Base-by-base conservation (phyloP, 2,888 invertebrate genomes). In the Dasysyrphus albostriatus region DNA sequence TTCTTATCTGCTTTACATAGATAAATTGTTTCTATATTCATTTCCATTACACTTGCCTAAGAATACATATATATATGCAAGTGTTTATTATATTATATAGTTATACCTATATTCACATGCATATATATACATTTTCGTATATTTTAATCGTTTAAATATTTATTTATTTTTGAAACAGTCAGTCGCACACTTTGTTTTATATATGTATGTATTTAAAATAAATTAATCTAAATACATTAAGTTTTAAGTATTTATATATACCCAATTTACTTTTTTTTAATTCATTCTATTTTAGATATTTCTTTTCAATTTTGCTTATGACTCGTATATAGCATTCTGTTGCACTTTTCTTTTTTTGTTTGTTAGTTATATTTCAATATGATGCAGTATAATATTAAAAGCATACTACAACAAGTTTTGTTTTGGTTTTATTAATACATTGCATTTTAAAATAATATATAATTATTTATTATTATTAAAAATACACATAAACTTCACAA, bases 121-220 rank as follows among this genome's bases (percentile, higher is more conserved):
- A 67, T 83, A 78, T 63, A 87, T 65, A 75, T 75, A 72, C 69
- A 79, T 54, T 69, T 67, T 74, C 87, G 58, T 74, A 67, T 70
- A 16, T 78, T 74, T 77, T 42, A 70, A 82, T 78, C 51, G 19
- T 82, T 78, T 49, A 44, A 24, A 63, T 63, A 49, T 47, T 59
- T 9, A 7, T 54, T 47, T 49, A 47, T 74, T 75, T 74, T 88
- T 83, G 72, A 88, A 83, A 83, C 88, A 88, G 80, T 88, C 88
- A 88, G 88, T 88, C 88, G 88, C 88, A 88, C 88, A 80, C 88
- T 61, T 88, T 79, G 37, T 37, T 63, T 75, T 77, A 47, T 58
- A 56, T 42, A n/a, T n/a, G n/a, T 79, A 56, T 79, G 44, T 67
- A 42, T 75, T 80, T 78, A 39, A 84, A 80, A 76, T 80, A 84